A percentile compares a stretch with the other conserved stretches of the same genome.
Evolutionary conservation across 2,888 invertebrate genomes (phyloP).

Genomic region (Pachydiplax longipennis): DNA sequence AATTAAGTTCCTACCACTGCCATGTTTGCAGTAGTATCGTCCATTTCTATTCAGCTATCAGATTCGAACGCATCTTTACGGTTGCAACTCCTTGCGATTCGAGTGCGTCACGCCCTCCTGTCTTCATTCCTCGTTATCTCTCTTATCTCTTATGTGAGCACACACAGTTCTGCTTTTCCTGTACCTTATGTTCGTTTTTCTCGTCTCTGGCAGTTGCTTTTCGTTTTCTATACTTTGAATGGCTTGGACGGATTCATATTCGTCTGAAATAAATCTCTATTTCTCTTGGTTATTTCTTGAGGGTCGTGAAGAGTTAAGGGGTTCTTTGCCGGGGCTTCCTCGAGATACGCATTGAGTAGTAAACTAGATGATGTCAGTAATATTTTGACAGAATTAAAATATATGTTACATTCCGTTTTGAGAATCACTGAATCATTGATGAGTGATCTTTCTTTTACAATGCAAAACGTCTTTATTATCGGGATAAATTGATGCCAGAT

Average conservation of each 20-base stretch:
- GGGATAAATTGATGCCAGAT: too few relatives aligned
- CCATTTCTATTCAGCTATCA: background rate
- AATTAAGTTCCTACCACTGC: background rate
- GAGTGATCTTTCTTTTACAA: too few relatives aligned
- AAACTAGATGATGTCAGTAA: too few relatives aligned
- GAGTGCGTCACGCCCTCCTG: background rate
- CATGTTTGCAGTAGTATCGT: background rate
- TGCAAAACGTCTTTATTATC: too few relatives aligned
- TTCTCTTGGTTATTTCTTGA: too few relatives aligned
- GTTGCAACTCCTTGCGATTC: background rate
- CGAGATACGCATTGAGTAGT: background rate
- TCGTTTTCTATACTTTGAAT: too few relatives aligned
- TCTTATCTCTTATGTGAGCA: background rate
- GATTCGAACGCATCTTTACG: background rate
- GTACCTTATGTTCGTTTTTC: background rate
- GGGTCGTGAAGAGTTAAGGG: background rate
- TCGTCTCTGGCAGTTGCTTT: background rate
- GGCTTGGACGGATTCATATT: too few relatives aligned
- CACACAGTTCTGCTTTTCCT: background rate
- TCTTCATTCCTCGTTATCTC: background rate
- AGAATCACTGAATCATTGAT: too few relatives aligned
- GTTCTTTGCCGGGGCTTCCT: background rate
- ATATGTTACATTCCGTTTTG: too few relatives aligned
- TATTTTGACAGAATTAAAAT: too few relatives aligned
- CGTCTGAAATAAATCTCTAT: too few relatives aligned